Percentiles rank a stretch among this genome's conserved stretches.
These are phyloP conservation scores for Miniopterus natalensis DNA, from an alignment of 2,113 vertebrate species.

Conservation along the genomic window DNA sequence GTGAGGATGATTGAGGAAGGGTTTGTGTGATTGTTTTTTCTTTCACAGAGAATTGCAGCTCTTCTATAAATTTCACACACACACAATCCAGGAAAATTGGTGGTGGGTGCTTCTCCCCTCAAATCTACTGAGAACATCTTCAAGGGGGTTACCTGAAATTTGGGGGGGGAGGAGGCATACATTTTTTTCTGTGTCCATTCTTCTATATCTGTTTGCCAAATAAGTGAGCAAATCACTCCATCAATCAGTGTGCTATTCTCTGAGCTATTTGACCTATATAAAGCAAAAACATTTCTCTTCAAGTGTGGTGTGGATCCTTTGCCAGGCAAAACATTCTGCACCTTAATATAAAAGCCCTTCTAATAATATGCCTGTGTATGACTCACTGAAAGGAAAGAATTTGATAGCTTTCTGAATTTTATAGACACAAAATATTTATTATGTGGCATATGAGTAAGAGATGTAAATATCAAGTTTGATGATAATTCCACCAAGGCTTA, in stretches of 20 bases:
- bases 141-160: neutral
- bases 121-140: neutral
- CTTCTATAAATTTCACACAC: neutral
- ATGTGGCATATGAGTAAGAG: neutral
- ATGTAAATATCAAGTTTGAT: neutral
- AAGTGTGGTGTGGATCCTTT: neutral
- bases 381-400: neutral
- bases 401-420: neutral
- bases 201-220: neutral
- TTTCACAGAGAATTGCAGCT: neutral
- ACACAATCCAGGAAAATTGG: neutral
- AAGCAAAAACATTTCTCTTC: neutral
- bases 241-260: neutral
- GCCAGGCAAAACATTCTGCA: neutral
- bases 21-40: neutral
- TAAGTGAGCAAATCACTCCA: neutral
- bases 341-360: neutral
- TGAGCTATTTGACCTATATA: neutral
- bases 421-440: neutral
- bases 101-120: neutral
- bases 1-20: neutral
- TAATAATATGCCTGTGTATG: neutral
- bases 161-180: fast-evolving
- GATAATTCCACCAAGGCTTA: neutral
- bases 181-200: neutral